Evolutionary conservation across 2,113 vertebrate genomes (phyloP).

Genomic region (Toxotes jaculatrix): DNA sequence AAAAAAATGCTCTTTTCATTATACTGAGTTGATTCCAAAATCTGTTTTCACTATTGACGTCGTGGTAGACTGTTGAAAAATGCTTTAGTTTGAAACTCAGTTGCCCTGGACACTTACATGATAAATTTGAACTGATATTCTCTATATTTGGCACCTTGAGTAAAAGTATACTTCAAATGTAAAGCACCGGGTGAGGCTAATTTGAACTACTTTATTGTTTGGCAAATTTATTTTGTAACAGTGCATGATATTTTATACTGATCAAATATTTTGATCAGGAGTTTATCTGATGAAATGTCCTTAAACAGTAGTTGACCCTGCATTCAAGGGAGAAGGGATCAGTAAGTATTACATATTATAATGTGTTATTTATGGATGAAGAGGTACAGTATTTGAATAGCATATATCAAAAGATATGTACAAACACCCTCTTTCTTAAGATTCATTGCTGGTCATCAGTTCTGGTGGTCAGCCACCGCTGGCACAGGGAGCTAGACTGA

Average conservation of each 20-base stretch:
- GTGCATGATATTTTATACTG: too few species aligned
- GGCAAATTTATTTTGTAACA: too few species aligned
- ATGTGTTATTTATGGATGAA: not conserved
- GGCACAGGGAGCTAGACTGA: constrained; percentile 74
- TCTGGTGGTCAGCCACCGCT: constrained; percentile 49
- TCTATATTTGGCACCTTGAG: not conserved
- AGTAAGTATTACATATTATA: not conserved
- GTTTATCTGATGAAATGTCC: not conserved
- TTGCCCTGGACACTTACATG: too few species aligned
- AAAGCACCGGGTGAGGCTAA: too few species aligned
- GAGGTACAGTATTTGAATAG: not conserved
- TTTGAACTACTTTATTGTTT: too few species aligned
- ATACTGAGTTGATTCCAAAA: not conserved
- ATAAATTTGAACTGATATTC: not conserved
- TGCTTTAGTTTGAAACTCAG: too few species aligned
- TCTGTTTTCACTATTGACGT: not conserved
- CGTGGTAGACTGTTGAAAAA: not conserved
- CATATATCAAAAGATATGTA: not conserved
- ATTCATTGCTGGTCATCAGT: constrained; percentile 20
- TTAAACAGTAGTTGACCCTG: too few species aligned
- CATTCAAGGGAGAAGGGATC: not conserved
- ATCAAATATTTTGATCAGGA: not conserved
- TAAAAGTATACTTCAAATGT: too few species aligned
- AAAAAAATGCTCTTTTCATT: constrained; percentile 2
- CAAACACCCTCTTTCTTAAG: not conserved